These are phyloP conservation scores for Dendropsophus ebraccatus DNA, from an alignment of 2,113 vertebrate species.

Conservation along the genomic window DNA sequence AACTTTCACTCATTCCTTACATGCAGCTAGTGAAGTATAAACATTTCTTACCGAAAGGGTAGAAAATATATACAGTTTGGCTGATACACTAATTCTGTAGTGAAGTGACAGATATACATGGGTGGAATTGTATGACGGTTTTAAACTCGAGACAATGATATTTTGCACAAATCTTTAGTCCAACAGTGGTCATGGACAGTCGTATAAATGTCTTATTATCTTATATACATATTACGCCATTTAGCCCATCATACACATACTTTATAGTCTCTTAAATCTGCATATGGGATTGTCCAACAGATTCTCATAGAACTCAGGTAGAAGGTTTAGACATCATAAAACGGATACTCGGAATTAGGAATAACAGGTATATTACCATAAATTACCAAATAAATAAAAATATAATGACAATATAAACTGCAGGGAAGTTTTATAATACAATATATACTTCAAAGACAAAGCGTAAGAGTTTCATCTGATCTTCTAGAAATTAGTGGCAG, in stretches of 20 bases:
- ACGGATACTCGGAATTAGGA: neutral
- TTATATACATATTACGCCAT: neutral
- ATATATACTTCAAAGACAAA: no score
- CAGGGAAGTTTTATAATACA: no score
- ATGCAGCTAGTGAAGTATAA: neutral
- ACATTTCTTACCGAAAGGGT: neutral
- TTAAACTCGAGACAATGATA: neutral
- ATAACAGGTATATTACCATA: neutral
- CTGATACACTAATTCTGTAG: neutral
- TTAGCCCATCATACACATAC: neutral
- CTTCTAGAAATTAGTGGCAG: no score
- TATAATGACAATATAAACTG: no score
- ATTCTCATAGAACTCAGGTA: neutral
- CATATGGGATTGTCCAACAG: no score
- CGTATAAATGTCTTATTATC: neutral
- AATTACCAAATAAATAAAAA: no score
- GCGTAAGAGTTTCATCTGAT: no score
- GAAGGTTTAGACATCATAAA: neutral
- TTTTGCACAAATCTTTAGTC: neutral
- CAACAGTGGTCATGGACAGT: neutral
- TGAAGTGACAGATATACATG: conserved; percentile 6
- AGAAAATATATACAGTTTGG: neutral
- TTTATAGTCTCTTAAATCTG: neutral
- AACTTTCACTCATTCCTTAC: conserved; percentile 25
- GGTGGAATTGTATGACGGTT: neutral